Conservation (phyloP, 2,888 invertebrate species). For the Morpho deidamia region DNA sequence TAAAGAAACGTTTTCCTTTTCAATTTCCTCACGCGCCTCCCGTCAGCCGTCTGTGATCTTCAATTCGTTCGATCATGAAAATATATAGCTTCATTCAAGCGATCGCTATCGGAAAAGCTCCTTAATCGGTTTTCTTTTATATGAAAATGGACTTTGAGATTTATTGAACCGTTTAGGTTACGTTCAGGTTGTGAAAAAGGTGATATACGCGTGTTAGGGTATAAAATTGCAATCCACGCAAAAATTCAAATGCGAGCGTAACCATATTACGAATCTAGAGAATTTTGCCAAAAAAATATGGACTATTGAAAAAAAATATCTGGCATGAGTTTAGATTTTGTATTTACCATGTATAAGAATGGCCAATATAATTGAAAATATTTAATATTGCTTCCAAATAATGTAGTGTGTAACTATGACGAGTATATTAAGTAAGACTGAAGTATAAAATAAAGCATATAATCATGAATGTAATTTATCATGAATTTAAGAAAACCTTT, state of each 20-base stretch:
- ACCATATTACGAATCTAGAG: conserved; percentile 57
- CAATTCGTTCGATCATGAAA: conserved; percentile 74
- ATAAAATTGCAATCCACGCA: conserved; percentile 68
- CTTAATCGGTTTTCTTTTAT: conserved; percentile 78
- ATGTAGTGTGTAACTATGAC: too few species aligned
- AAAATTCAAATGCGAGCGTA: conserved; percentile 59
- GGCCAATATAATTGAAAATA: background rate
- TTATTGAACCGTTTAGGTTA: conserved; percentile 71
- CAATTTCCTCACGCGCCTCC: conserved; percentile 70
- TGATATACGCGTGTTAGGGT: conserved; percentile 58
- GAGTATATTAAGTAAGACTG: too few species aligned
- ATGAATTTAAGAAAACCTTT: too few species aligned
- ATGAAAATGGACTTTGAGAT: conserved; percentile 76
- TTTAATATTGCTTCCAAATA: too few species aligned
- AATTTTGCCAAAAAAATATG: conserved; percentile 56
- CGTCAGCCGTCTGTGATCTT: conserved; percentile 71
- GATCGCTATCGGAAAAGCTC: conserved; percentile 74
- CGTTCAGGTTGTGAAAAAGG: conserved; percentile 58
- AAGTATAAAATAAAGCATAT: too few species aligned
- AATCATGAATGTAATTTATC: too few species aligned
- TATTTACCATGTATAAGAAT: conserved; percentile 69
- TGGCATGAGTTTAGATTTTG: conserved; percentile 64
- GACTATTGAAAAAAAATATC: conserved; percentile 68
- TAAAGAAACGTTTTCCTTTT: conserved; percentile 64
- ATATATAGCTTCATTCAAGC: conserved; percentile 75